Evolutionary conservation across 2,797 vertebrate genomes (phyloP).

Genomic region (Rallus crepitans): DNA sequence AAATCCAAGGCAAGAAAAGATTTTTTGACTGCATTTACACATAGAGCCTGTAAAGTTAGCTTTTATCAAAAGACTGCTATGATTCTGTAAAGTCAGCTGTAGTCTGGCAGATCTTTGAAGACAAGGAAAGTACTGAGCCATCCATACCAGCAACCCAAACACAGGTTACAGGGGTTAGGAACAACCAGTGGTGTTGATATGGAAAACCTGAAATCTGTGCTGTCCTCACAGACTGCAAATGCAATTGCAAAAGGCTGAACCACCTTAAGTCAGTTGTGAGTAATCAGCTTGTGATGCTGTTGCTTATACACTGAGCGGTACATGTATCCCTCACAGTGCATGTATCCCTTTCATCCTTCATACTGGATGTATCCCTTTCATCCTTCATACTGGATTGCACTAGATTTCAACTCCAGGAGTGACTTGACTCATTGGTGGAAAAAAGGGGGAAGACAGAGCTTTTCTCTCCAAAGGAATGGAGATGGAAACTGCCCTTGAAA

Average conservation of each 20-base stretch:
- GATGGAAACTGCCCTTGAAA: background rate
- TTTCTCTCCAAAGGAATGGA: background rate
- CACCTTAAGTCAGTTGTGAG: background rate
- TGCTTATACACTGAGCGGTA: background rate
- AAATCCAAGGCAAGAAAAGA: background rate
- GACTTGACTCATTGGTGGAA: background rate
- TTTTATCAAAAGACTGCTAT: background rate
- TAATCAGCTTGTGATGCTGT: constrained; percentile 3
- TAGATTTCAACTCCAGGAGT: background rate
- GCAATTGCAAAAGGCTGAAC: background rate
- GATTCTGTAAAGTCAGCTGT: background rate
- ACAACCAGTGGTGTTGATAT: background rate
- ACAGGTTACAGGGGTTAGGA: background rate
- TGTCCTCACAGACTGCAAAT: background rate
- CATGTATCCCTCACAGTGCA: background rate
- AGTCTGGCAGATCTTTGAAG: background rate
- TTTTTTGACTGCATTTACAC: background rate
- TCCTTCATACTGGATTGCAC: background rate
- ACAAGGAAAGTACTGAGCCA: background rate
- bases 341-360: background rate
- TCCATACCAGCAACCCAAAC: accelerated
- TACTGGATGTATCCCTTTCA: background rate
- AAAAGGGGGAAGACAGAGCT: background rate
- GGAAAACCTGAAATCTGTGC: background rate
- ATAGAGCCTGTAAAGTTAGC: background rate